phyloP scores from a whole-genome alignment of 2,113 vertebrate genomes.

The Carassius carassius region DNA sequence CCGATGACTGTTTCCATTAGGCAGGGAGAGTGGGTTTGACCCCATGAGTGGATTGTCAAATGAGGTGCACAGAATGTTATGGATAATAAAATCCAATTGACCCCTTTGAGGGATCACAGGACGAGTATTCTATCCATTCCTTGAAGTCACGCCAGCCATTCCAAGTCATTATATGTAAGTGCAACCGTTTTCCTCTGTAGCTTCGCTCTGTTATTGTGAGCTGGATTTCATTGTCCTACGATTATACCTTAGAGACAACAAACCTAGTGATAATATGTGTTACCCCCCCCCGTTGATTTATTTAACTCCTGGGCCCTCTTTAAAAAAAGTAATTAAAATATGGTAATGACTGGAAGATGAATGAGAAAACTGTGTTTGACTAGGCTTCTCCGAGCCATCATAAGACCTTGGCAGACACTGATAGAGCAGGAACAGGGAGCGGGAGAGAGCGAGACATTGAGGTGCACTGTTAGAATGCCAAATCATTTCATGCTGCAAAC shows the following conservation, averaged over 20 bases:
- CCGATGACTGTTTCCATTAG: slow-evolving; percentile 36
- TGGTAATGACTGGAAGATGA: slow-evolving; percentile 61
- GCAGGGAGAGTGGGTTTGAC: slow-evolving; percentile 33
- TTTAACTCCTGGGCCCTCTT: slow-evolving; percentile 46
- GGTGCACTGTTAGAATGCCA: slow-evolving; percentile 52
- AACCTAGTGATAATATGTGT: slow-evolving; percentile 42
- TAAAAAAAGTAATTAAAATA: slow-evolving; percentile 58
- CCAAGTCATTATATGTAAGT: slow-evolving; percentile 38
- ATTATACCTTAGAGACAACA: slow-evolving; percentile 39
- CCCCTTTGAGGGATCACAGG: slow-evolving; percentile 35
- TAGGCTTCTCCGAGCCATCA: slow-evolving; percentile 46
- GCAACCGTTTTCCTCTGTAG: slow-evolving; percentile 9
- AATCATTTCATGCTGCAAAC: slow-evolving; percentile 57
- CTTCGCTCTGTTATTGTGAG: neutral
- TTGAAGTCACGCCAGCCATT: slow-evolving; percentile 34
- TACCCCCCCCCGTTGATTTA: slow-evolving; percentile 42
- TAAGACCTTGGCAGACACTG: slow-evolving; percentile 41
- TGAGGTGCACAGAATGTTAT: slow-evolving; percentile 49
- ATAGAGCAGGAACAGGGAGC: slow-evolving; percentile 21
- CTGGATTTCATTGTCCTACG: slow-evolving; percentile 16
- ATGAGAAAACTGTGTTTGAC: slow-evolving; percentile 55
- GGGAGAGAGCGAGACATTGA: slow-evolving; percentile 34
- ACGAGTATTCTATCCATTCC: slow-evolving; percentile 17
- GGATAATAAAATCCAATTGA: slow-evolving; percentile 53
- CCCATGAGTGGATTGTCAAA: slow-evolving; percentile 45